A percentile compares a stretch with the other conserved stretches of the same genome.
Evolutionary conservation across 37 sponge, comb jelly and placozoan genomes (phyloP).

Genomic region (Oopsacas minuta): DNA sequence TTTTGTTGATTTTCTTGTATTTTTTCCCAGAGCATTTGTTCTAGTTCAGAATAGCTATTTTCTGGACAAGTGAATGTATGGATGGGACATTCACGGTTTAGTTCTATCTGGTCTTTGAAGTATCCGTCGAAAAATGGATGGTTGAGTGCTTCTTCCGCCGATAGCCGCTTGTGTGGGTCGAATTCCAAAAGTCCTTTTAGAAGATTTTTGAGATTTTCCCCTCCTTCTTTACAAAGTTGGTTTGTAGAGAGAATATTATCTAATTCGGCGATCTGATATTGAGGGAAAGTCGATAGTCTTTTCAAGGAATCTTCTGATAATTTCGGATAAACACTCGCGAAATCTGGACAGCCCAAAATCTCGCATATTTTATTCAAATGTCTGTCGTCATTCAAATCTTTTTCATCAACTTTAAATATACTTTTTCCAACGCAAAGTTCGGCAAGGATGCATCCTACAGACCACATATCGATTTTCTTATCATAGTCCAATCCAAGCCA

Average conservation of each 20-base stretch:
- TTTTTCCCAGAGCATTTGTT: neutral
- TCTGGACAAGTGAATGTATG: neutral
- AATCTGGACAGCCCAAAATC: neutral
- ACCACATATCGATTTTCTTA: conserved; percentile 13
- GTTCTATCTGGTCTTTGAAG: neutral
- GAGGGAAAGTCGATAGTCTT: neutral
- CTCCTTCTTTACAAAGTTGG: neutral
- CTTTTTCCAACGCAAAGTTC: neutral
- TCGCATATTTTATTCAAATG: conserved; percentile 1
- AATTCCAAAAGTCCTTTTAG: conserved; percentile 6
- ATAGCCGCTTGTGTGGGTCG: neutral
- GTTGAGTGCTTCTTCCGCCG: neutral
- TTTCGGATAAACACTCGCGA: neutral
- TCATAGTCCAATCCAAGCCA: conserved; percentile 1
- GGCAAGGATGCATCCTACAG: neutral
- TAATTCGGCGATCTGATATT: neutral
- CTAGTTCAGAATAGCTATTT: neutral
- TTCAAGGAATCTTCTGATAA: neutral
- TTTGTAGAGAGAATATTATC: neutral
- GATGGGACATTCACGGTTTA: neutral
- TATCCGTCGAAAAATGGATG: conserved; percentile 1
- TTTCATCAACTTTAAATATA: neutral
- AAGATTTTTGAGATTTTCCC: neutral
- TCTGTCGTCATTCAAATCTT: neutral
- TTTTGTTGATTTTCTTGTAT: neutral